A percentile compares a stretch with the other conserved stretches of the same genome.
Evolutionary conservation across 2,888 invertebrate species (phyloP).

Genomic region (Eutolmus rufibarbis): DNA sequence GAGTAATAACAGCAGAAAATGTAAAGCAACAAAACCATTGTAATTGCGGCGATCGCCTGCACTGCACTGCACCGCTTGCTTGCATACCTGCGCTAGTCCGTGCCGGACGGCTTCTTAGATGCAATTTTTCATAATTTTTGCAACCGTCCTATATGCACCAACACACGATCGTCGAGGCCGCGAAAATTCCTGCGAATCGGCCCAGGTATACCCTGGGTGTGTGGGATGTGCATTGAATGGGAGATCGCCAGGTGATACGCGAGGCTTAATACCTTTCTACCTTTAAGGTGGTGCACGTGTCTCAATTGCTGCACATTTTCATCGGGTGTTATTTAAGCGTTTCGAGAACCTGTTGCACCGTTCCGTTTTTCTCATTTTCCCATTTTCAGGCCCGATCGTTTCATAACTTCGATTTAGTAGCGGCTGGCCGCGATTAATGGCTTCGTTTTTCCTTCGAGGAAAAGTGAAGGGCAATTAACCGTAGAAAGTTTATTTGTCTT

Average conservation of each 20-base stretch:
- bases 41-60: conserved; percentile 13
- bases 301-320: conserved; percentile 28
- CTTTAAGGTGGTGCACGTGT: conserved; percentile 29
- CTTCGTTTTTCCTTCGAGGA: neutral
- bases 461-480: conserved; percentile 27
- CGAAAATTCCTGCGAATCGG: conserved; percentile 5
- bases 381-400: conserved; percentile 12
- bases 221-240: conserved; percentile 33
- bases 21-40: neutral
- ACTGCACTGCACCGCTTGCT: neutral
- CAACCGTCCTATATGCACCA: neutral
- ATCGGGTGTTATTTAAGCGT: conserved; percentile 10
- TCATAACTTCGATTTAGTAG: conserved; percentile 26
- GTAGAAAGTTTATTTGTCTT: conserved; percentile 4
- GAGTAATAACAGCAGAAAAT: neutral
- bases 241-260: conserved; percentile 32
- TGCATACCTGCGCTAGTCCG: neutral
- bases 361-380: conserved; percentile 6
- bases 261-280: neutral
- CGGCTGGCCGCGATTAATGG: neutral
- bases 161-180: neutral
- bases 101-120: neutral
- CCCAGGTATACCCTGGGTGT: neutral
- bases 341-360: conserved; percentile 21
- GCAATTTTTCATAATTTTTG: conserved; percentile 36